Evolutionary conservation across 2,888 invertebrate genomes (phyloP).

Genomic region (Ernsta delagoae): DNA sequence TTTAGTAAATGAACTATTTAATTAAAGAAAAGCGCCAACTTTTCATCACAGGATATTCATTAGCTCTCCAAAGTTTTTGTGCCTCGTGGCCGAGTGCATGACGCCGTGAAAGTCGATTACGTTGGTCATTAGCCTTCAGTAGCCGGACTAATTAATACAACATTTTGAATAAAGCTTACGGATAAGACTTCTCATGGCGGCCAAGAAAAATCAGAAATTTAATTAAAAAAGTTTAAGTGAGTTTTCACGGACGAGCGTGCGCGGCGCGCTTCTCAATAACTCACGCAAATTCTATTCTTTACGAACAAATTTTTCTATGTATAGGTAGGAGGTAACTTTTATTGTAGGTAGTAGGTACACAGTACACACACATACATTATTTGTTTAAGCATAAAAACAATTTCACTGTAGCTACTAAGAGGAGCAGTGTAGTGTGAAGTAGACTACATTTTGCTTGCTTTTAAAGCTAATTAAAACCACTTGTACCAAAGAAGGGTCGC

Average conservation of each 20-base stretch:
- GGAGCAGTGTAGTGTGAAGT: not conserved
- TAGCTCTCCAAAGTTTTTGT: constrained; percentile 35
- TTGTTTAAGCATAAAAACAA: not conserved
- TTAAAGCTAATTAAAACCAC: constrained; percentile 9
- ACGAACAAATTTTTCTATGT: constrained; percentile 58
- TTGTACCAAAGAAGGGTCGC: constrained; percentile 1
- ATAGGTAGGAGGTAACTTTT: not conserved
- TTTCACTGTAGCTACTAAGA: not conserved
- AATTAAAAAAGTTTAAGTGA: constrained; percentile 84
- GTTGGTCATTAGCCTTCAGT: constrained; percentile 71
- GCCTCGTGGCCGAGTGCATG: constrained; percentile 48
- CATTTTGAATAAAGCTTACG: constrained; percentile 75
- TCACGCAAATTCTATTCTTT: constrained; percentile 72
- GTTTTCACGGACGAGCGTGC: constrained; percentile 78
- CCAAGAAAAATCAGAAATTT: constrained; percentile 79
- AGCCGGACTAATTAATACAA: constrained; percentile 77
- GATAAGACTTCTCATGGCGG: constrained; percentile 66
- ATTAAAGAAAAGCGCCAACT: constrained; percentile 32
- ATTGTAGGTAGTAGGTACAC: too few species aligned
- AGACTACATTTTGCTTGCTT: constrained; percentile 2
- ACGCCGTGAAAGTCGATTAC: constrained; percentile 69
- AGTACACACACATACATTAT: too few species aligned
- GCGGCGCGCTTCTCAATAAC: constrained; percentile 70
- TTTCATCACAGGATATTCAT: constrained; percentile 43
- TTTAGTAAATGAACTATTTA: constrained; percentile 8